These are phyloP conservation scores for Phrixothrix hirtus DNA, from an alignment of 2,888 invertebrate genomes.

Conservation along the genomic window DNA sequence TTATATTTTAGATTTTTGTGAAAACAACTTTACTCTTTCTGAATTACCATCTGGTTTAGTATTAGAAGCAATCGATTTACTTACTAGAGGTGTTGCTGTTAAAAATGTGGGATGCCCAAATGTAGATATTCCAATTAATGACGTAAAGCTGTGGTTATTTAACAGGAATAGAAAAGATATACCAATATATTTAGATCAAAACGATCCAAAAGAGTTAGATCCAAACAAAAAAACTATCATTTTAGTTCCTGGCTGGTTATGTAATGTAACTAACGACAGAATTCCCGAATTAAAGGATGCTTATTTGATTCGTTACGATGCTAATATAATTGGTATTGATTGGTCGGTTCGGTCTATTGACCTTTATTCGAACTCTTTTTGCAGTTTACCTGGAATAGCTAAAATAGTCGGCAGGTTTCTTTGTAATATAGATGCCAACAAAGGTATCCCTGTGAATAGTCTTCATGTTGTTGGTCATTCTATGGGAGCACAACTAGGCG, in stretches of 20 bases:
- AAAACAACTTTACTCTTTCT: no score
- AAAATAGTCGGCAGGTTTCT: neutral
- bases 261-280: constrained; percentile 10
- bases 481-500: constrained; percentile 8
- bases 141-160: no score
- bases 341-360: constrained; percentile 9
- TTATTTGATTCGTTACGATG: constrained; percentile 14
- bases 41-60: no score
- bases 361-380: constrained; percentile 4
- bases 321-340: constrained; percentile 14
- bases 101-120: no score
- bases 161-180: no score
- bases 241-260: constrained; percentile 16
- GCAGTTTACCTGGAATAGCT: neutral
- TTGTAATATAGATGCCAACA: neutral
- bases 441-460: neutral
- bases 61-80: no score
- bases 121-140: no score
- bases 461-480: constrained; percentile 9
- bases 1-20: no score
- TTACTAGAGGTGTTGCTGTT: no score
- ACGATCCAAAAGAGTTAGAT: no score
- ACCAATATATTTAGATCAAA: no score
- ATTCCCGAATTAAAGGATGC: constrained; percentile 16
- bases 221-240: constrained; percentile 6